Evolutionary conservation across 2,113 vertebrate genomes (phyloP).

Genomic region (Hystrix cristata): DNA sequence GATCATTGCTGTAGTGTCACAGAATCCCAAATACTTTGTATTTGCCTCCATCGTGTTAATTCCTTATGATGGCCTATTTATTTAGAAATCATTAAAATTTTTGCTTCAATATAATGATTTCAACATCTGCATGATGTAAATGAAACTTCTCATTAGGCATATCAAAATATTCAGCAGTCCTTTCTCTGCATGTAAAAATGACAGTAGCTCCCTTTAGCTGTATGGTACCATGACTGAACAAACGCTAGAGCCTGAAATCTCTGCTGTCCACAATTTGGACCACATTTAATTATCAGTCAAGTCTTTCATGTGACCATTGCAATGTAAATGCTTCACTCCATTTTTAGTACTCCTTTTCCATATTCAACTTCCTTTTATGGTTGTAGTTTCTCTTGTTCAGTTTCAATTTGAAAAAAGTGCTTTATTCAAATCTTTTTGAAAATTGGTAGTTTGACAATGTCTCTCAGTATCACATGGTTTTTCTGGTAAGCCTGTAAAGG

Average conservation of each 20-base stretch:
- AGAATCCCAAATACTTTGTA: not conserved
- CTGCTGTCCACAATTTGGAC: not conserved
- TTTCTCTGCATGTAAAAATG: not conserved
- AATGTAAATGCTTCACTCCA: not conserved
- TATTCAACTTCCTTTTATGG: not conserved
- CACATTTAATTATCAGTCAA: not conserved
- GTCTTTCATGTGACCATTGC: not conserved
- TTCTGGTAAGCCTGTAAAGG: not conserved
- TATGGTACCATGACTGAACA: not conserved
- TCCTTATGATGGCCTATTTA: not conserved
- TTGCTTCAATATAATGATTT: not conserved
- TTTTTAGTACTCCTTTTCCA: not conserved
- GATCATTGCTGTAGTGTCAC: not conserved
- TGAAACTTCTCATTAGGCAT: not conserved
- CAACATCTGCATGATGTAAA: not conserved
- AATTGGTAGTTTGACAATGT: not conserved
- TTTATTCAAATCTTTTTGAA: constrained; percentile 2
- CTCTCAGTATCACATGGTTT: not conserved
- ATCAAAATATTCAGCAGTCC: not conserved
- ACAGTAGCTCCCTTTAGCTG: not conserved
- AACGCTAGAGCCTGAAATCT: not conserved
- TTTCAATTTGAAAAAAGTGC: constrained; percentile 12
- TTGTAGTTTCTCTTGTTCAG: not conserved
- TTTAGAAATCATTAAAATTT: not conserved
- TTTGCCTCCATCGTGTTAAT: not conserved